Conservation (phyloP, 2,888 invertebrate genomes). For the Cancer borealis region DNA sequence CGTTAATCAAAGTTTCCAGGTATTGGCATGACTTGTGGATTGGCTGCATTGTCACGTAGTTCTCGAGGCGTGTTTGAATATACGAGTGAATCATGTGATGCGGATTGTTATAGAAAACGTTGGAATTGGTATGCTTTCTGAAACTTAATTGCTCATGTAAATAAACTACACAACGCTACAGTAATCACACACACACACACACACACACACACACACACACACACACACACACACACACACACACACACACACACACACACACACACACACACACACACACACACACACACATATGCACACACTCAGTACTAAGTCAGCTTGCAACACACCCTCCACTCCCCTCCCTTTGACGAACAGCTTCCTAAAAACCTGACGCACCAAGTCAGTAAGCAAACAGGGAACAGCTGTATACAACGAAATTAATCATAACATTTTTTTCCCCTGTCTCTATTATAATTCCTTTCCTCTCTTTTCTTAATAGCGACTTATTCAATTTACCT, state of each 20-base stretch:
- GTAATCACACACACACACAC: not conserved
- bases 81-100: not conserved
- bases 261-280: not conserved
- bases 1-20: not conserved
- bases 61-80: not conserved
- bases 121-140: not conserved
- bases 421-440: not conserved
- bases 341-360: not conserved
- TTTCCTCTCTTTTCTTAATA: no score
- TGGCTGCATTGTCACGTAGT: not conserved
- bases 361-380: not conserved
- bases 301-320: not conserved
- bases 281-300: not conserved
- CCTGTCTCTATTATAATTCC: not conserved
- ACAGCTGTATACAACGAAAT: not conserved
- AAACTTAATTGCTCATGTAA: not conserved
- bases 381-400: not conserved
- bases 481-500: no score
- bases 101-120: not conserved
- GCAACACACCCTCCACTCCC: not conserved
- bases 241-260: not conserved
- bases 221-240: not conserved
- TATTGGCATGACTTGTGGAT: not conserved
- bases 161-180: not conserved
- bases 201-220: not conserved